Percentiles rank a stretch among this genome's conserved stretches.
phyloP scores from a whole-genome alignment of 2,797 vertebrate genomes.

The Alcedo atthis region DNA sequence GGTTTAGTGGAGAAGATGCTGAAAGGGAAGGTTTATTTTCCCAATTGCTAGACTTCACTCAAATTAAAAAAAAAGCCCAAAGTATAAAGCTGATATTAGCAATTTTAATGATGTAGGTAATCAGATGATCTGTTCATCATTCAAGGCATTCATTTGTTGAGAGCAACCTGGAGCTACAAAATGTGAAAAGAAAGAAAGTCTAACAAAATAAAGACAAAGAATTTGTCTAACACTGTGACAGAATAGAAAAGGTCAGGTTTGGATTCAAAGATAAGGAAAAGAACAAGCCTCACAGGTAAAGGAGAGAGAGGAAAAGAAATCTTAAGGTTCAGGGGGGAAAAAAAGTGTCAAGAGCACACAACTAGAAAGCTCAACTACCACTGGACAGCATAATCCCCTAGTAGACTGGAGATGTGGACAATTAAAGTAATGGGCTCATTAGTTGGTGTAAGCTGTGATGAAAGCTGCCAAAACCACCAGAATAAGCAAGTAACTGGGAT shows the following conservation, averaged over 20 bases:
- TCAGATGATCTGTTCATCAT: background rate
- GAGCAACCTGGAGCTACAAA: background rate
- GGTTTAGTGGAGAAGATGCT: background rate
- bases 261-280: conserved; percentile 30
- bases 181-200: conserved; percentile 23
- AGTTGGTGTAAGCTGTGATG: background rate
- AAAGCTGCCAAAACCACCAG: background rate
- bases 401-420: background rate
- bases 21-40: background rate
- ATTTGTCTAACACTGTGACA: background rate
- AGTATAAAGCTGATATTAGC: background rate
- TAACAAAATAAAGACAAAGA: conserved; percentile 19
- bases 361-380: background rate
- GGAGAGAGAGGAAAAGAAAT: background rate
- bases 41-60: background rate
- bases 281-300: background rate
- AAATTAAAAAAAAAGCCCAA: background rate
- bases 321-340: background rate
- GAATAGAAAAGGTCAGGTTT: conserved; percentile 3
- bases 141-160: background rate
- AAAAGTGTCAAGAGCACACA: background rate
- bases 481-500: background rate
- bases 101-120: background rate
- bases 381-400: background rate
- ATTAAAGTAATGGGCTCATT: background rate